A percentile compares a stretch with the other conserved stretches of the same genome.
phyloP scores from a whole-genome alignment of 1,140 invertebrate species.

The Cydia strobilella region DNA sequence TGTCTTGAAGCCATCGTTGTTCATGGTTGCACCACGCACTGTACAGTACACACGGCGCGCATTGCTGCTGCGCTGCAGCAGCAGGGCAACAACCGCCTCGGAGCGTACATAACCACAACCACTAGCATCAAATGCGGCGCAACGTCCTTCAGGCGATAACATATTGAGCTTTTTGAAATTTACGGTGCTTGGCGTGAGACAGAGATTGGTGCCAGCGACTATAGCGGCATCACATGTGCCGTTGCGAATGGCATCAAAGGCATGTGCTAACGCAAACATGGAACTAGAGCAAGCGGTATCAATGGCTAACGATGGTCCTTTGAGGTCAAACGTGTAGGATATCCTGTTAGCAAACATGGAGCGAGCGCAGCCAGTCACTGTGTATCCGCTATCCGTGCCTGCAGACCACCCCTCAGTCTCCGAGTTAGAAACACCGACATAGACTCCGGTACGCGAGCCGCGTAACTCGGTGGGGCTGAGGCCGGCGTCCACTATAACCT shows the following conservation, averaged over 20 bases:
- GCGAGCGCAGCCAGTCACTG: constrained; percentile 93
- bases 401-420: constrained; percentile 91
- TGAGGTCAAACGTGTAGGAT: constrained; percentile 97
- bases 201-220: constrained; percentile 81
- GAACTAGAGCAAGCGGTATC: constrained; percentile 94
- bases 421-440: constrained; percentile 91
- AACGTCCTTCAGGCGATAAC: constrained; percentile 92
- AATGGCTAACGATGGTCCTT: constrained; percentile 93
- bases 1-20: constrained; percentile 94
- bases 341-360: constrained; percentile 98
- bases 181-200: constrained; percentile 62
- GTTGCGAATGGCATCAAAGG: constrained; percentile 88
- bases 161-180: constrained; percentile 96
- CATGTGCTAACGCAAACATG: constrained; percentile 93
- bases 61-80: constrained; percentile 87
- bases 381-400: constrained; percentile 92
- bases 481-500: constrained; percentile 95
- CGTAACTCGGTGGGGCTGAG: constrained; percentile 88
- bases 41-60: constrained; percentile 93
- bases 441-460: constrained; percentile 94
- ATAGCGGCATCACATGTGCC: constrained; percentile 96
- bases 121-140: constrained; percentile 95
- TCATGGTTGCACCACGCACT: constrained; percentile 91
- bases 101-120: constrained; percentile 80
- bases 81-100: constrained; percentile 91